phyloP scores from a whole-genome alignment of 2,888 invertebrate genomes.

The Morpho deidamia region DNA sequence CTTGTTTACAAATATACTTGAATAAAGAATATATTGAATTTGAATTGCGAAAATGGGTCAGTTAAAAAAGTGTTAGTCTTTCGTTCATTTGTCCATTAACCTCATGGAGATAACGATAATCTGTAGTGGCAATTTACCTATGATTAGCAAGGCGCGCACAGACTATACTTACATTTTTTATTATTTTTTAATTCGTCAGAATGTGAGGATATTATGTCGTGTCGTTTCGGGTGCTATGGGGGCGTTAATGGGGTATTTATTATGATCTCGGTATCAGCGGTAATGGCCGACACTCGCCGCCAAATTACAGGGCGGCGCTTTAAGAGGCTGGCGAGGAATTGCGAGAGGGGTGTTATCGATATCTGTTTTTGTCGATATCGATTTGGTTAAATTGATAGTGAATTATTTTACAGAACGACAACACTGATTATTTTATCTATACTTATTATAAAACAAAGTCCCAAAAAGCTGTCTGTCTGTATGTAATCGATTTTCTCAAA shows the following conservation, averaged over 20 bases:
- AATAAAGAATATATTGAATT: too few relatives aligned
- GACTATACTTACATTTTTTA: conserved; percentile 8
- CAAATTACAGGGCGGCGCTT: conserved; percentile 78
- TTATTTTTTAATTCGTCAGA: conserved; percentile 14
- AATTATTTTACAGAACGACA: not conserved
- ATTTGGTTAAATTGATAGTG: conserved; percentile 13
- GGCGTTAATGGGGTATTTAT: conserved; percentile 79
- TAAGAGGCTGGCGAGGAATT: conserved; percentile 58
- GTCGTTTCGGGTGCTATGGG: conserved; percentile 73
- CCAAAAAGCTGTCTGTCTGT: too few relatives aligned
- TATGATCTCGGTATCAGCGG: conserved; percentile 77
- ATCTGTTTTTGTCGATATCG: conserved; percentile 28
- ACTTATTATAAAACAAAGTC: too few relatives aligned
- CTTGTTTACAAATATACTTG: too few relatives aligned
- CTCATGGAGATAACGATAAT: not conserved
- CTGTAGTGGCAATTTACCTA: conserved; percentile 2
- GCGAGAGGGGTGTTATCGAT: conserved; percentile 56
- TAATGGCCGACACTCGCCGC: conserved; percentile 77
- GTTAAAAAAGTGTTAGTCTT: not conserved
- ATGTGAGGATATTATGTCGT: conserved; percentile 33
- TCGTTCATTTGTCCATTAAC: not conserved
- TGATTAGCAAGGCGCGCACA: conserved; percentile 4
- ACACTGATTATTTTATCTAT: not conserved
- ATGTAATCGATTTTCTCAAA: too few relatives aligned
- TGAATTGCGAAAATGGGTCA: too few relatives aligned